Base-by-base conservation (phyloP, 2,797 vertebrate genomes). In the Cyprinodon diabolis region DNA sequence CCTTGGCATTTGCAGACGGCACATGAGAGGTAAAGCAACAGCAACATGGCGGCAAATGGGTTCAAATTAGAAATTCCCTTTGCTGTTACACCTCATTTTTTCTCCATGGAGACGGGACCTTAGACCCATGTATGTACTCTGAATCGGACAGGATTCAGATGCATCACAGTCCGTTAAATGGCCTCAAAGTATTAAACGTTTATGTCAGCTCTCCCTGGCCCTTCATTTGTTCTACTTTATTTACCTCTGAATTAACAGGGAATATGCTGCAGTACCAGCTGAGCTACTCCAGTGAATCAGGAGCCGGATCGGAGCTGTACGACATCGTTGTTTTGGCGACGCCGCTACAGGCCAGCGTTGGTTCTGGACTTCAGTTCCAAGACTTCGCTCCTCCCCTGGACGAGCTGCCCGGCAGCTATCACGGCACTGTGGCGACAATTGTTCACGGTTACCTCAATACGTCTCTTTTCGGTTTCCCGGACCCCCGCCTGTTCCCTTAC, bases 401-500 rank as follows among this genome's bases (percentile, higher is more conserved):
- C 0, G 86, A 94, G 14, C 84, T 96, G 52, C 86, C 92, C 0
- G 96, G 96, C 45, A 87, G 91, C 74, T 99, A 97, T 90, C 97
- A 98, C 79, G 92, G 95, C 84, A 96, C 96, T 0, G 93, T 99
- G 8, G 94, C 96, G 30, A 98, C 97, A 0, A 90, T 99, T 63
- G 95, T 99, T 74, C 98, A 99, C 0, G 98, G 98, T 77, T 99
- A 99, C 91, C 96, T 99, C 84, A 99, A 99, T 92, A 97, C 97
- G 47, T 96, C 97, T 54, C 97, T 97, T 91, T 99, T 99, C 0
- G 96, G 97, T 73, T 99, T 97, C 89, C 94, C 95, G 0, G 98
- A 99, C 85, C 97, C 98, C 21, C 97, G 97, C 73, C 95, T 99
- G 15, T 99, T 99, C 87, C 98, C 98, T 0, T 98, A 97, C 0